phyloP scores from a whole-genome alignment of 2,888 invertebrate genomes.

The Cerastis rubricosa region DNA sequence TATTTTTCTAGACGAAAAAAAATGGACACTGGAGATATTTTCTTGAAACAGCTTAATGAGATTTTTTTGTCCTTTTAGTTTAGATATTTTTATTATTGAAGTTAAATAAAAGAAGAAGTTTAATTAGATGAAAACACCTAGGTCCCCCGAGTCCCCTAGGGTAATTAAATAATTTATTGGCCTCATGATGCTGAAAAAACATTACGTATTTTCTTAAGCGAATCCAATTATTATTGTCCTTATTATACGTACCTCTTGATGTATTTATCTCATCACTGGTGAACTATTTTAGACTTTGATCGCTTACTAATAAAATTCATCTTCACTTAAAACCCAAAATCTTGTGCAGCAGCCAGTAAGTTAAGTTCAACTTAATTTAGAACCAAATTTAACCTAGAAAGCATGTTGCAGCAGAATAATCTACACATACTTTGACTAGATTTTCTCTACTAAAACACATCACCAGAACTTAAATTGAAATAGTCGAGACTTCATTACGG shows the following conservation, averaged over 20 bases:
- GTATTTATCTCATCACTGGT: background rate
- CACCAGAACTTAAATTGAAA: conserved; percentile 44
- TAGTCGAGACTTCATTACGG: conserved; percentile 33
- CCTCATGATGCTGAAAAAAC: background rate
- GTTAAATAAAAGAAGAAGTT: background rate
- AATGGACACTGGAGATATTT: background rate
- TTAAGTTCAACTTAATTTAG: conserved; percentile 22
- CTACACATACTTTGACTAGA: conserved; percentile 20
- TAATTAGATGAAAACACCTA: background rate
- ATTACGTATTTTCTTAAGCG: background rate
- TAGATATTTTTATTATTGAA: background rate
- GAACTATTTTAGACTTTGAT: background rate
- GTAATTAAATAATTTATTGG: background rate
- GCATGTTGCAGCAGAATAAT: conserved; percentile 21
- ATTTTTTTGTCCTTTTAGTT: background rate
- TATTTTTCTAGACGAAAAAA: background rate
- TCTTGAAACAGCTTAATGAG: background rate
- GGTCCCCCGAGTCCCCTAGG: background rate
- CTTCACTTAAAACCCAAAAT: background rate
- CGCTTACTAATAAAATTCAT: background rate
- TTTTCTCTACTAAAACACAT: conserved; percentile 29
- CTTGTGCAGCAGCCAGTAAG: background rate
- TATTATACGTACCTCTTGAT: background rate
- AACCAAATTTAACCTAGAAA: conserved; percentile 1
- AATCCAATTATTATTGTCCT: background rate